Evolutionary conservation across 2,888 invertebrate genomes (phyloP).

Genomic region (Heliconius ismenius): DNA sequence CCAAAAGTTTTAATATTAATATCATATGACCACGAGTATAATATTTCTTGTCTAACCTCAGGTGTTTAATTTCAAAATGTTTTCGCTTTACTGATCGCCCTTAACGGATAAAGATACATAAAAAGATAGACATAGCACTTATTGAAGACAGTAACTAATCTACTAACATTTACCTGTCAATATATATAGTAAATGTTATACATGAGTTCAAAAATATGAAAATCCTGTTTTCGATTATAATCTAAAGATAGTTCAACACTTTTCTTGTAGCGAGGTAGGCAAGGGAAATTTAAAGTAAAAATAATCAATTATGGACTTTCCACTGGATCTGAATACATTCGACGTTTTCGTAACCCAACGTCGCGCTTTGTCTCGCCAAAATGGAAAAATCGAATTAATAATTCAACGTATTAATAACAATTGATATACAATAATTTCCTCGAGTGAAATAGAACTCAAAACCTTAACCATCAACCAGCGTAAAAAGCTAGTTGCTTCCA

Average conservation of each 20-base stretch:
- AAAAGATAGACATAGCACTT: not conserved
- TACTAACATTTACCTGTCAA: too few relatives aligned
- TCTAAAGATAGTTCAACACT: not conserved
- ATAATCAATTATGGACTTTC: not conserved
- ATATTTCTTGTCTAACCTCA: not conserved
- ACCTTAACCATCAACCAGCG: not conserved
- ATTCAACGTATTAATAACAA: not conserved
- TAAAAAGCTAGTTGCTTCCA: not conserved
- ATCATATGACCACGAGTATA: conserved; percentile 8
- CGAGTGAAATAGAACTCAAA: not conserved
- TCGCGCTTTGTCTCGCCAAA: not conserved
- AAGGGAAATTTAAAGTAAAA: not conserved
- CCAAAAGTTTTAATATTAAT: not conserved
- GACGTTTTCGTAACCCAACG: not conserved
- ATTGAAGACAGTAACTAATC: not conserved
- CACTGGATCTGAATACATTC: not conserved
- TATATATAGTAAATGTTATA: too few relatives aligned
- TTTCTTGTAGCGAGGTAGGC: not conserved
- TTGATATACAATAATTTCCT: not conserved
- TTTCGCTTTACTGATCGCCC: conserved; percentile 12
- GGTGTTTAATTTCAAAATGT: conserved; percentile 18
- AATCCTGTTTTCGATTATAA: too few relatives aligned
- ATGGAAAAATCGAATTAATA: not conserved
- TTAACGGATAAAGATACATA: not conserved
- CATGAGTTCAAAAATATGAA: too few relatives aligned